Evolutionary conservation across 2,797 vertebrate genomes (phyloP), one percentile per base, ranked within the genome.

Genomic region (Mormyrops attenuatus): DNA sequence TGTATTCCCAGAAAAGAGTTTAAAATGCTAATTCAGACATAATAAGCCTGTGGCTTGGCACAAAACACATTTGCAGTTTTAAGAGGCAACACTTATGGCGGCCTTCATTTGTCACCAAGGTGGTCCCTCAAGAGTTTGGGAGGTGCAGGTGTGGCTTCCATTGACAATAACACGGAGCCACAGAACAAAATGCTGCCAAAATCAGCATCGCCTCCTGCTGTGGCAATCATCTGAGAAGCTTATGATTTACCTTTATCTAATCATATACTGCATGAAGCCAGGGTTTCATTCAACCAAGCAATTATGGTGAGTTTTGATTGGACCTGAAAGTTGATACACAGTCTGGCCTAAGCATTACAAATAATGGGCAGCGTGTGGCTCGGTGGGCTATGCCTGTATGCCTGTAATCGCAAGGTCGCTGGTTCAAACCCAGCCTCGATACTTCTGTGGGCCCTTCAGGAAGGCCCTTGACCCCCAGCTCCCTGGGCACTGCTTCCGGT

Each of bases 1-100:
- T 87, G 85, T 55, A 87, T 87, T 85, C 41, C 47, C 82, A 85
- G 82, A 85, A 44, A 44, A 49, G 85, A 55, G 85, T 53, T 55
- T 49, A 53, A 55, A 26, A 55, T 55, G 49, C 49, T 87, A 55
- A 55, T 53, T 87, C 26, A 34, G 11, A 55, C 49, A 13, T 15
- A 26, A 85, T 85, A 22, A 26, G 82, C 82, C 47, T 50, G 3
- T 50, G 15, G 82, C 20, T 50, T 9, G 41, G 47, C 82, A 50
- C 20, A 85, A 85, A 85, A 22, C 47, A 50, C 44, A 85, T 85
- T 50, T 85, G 44, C 44, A n/a, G 41, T 44, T 85, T 85, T 49
- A 26, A 11, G 82, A 80, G 7, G 82, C 47, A 50, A n/a, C 26
- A 20, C 85, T 38, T 11, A n/a, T 34, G 26, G 85, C 5, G 26